Evolutionary conservation across 2,113 vertebrate species (phyloP).

Genomic region (Chamaetylas fuelleborni): DNA sequence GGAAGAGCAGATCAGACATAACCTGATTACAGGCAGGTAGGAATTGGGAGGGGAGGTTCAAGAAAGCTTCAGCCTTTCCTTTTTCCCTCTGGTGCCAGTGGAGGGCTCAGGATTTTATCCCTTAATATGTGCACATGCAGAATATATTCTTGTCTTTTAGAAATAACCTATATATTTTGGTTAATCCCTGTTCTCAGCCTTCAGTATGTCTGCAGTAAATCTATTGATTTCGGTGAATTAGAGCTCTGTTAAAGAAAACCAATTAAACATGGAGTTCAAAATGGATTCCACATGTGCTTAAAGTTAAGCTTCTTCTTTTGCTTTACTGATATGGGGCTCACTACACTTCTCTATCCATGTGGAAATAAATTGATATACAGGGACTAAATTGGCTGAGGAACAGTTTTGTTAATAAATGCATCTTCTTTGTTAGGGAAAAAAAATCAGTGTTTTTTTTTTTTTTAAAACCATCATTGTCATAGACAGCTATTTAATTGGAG

Average conservation of each 20-base stretch:
- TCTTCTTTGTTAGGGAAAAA: neutral
- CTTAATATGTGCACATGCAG: accelerated
- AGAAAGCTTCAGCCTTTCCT: neutral
- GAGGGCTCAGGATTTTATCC: neutral
- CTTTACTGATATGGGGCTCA: neutral
- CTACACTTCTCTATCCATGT: neutral
- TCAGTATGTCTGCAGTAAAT: neutral
- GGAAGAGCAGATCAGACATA: neutral
- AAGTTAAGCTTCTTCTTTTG: neutral
- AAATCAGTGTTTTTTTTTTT: neutral
- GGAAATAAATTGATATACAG: neutral
- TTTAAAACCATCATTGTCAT: neutral
- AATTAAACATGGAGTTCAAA: neutral
- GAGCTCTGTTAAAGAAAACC: neutral
- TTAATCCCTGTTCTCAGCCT: neutral
- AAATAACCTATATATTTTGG: neutral
- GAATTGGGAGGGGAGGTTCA: neutral
- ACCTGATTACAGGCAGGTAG: neutral
- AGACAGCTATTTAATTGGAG: neutral
- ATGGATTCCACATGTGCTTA: neutral
- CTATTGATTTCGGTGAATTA: neutral
- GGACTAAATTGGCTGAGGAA: neutral
- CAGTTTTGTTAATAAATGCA: neutral
- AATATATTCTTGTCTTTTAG: neutral
- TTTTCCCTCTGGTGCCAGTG: neutral